Conservation (phyloP, 2,888 invertebrate genomes). For the Pseudococcus viburni region DNA sequence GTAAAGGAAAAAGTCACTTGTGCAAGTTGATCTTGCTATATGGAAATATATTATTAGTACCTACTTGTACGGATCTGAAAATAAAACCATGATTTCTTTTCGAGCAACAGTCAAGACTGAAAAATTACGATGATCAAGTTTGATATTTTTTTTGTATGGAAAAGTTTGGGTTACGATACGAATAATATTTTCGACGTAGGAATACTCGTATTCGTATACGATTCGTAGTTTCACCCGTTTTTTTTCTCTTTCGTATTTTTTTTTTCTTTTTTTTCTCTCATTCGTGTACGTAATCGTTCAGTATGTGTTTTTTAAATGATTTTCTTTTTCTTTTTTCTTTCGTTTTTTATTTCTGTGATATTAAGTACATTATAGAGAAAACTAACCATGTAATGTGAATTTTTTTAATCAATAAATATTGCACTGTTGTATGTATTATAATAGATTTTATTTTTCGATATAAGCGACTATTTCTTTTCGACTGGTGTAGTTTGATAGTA, state of each 20-base stretch:
- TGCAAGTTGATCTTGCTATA: conserved; percentile 29
- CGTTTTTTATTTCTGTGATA: conserved; percentile 66
- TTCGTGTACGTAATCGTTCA: conserved; percentile 61
- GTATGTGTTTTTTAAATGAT: conserved; percentile 55
- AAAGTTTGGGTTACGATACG: neutral
- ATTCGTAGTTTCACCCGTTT: conserved; percentile 1
- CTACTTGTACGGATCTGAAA: conserved; percentile 26
- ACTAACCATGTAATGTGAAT: conserved; percentile 66
- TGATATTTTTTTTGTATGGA: neutral
- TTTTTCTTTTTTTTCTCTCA: neutral
- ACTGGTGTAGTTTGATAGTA: neutral
- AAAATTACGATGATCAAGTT: conserved; percentile 22
- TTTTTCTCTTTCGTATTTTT: conserved; percentile 38
- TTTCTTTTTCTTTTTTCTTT: conserved; percentile 54
- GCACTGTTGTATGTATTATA: conserved; percentile 63
- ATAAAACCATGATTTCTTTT: neutral
- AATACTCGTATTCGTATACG: conserved; percentile 14
- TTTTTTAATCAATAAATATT: conserved; percentile 64
- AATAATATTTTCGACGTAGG: neutral
- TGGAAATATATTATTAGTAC: neutral
- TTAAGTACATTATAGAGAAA: conserved; percentile 63
- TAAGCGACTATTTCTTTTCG: conserved; percentile 2
- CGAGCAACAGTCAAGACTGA: conserved; percentile 47
- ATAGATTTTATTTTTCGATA: neutral
- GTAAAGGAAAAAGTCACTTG: neutral